Conservation (phyloP, 64 coral and sea anemone genomes). For the Montipora capricornis region DNA sequence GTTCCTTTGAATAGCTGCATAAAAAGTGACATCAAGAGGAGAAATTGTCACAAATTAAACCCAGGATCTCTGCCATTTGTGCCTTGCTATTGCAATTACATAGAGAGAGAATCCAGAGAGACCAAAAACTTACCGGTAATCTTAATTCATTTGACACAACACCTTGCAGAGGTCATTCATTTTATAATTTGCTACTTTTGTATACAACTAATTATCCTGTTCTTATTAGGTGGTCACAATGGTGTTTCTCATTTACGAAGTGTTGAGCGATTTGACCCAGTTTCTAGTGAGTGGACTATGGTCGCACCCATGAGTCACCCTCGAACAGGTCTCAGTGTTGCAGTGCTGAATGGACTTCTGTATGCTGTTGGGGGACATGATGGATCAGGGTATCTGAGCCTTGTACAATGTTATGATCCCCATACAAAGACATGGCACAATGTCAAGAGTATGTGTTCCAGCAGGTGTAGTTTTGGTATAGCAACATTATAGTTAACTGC, state of each 20-base stretch:
- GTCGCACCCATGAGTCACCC: conserved; percentile 88
- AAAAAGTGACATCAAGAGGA: too few relatives aligned
- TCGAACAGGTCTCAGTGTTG: conserved; percentile 88
- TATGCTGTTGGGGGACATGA: conserved; percentile 94
- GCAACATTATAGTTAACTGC: conserved; percentile 55
- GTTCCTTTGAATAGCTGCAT: too few relatives aligned
- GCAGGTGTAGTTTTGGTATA: conserved; percentile 93
- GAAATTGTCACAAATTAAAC: too few relatives aligned
- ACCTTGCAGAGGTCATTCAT: too few relatives aligned
- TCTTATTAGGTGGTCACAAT: conserved; percentile 80
- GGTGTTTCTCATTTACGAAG: conserved; percentile 91
- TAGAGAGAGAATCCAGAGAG: too few relatives aligned
- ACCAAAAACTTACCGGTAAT: too few relatives aligned
- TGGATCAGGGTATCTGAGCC: conserved; percentile 84
- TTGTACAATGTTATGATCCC: conserved; percentile 84
- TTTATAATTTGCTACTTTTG: background rate
- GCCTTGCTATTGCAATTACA: too few relatives aligned
- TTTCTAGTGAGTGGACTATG: conserved; percentile 94
- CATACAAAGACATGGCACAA: conserved; percentile 72
- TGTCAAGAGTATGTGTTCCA: conserved; percentile 76
- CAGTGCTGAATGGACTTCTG: conserved; percentile 78
- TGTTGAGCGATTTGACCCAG: conserved; percentile 93
- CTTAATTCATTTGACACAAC: too few relatives aligned
- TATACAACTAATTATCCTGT: background rate
- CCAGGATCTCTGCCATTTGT: too few relatives aligned